A percentile compares a stretch with the other conserved stretches of the same genome.
Evolutionary conservation across 64 coral and sea anemone genomes (phyloP).

Genomic region (Dendrophyllia cribrosa): DNA sequence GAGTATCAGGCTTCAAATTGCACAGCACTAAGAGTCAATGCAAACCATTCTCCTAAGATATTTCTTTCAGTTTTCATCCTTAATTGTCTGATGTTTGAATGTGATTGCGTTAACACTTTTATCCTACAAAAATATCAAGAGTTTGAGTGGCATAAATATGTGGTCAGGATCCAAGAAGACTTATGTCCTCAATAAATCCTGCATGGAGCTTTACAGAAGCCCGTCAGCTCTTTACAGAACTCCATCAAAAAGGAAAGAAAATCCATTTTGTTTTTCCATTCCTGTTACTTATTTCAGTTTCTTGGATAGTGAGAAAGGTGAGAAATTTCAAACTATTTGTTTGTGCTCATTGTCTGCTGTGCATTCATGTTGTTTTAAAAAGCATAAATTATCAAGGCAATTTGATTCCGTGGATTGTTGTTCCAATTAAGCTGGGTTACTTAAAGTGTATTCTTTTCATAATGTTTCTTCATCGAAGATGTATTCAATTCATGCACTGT

Average conservation of each 20-base stretch:
- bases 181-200: not conserved
- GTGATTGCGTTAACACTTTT: not conserved
- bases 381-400: not conserved
- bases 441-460: too few relatives aligned
- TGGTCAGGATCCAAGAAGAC: slow-evolving; percentile 14
- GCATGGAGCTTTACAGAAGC: not conserved
- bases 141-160: not conserved
- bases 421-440: not conserved
- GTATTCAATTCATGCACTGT: too few relatives aligned
- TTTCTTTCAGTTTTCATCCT: not conserved
- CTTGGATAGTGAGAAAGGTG: not conserved
- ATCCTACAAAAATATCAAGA: not conserved
- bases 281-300: slow-evolving; percentile 13
- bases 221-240: not conserved
- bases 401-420: not conserved
- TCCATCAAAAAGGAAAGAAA: not conserved
- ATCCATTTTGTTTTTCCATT: slow-evolving; percentile 12
- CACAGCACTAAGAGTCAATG: too few relatives aligned
- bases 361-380: not conserved
- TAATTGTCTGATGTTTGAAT: not conserved
- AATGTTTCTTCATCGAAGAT: too few relatives aligned
- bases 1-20: not conserved
- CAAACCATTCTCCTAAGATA: not conserved
- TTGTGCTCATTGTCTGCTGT: not conserved
- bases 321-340: not conserved